phyloP scores from a whole-genome alignment of 2,113 vertebrate genomes.

The Leptobrachium ailaonicum region DNA sequence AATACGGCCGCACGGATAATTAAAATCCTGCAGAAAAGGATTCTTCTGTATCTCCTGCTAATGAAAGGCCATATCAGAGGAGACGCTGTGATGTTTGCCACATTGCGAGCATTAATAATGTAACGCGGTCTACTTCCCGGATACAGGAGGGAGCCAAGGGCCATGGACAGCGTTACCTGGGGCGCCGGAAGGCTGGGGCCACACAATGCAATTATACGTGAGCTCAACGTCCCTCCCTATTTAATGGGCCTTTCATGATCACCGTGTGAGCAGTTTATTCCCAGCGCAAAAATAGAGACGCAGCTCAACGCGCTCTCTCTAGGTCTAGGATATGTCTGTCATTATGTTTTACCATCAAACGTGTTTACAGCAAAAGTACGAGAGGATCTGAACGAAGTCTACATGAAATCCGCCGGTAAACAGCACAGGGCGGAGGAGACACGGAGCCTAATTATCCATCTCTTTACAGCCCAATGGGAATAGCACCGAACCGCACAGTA shows the following conservation, averaged over 20 bases:
- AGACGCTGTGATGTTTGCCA: neutral
- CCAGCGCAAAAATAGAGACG: slow-evolving; percentile 22
- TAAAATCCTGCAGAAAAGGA: neutral
- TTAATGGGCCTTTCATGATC: slow-evolving; percentile 16
- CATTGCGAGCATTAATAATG: neutral
- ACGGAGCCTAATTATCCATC: too few species aligned
- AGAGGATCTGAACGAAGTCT: neutral
- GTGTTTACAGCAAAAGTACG: neutral
- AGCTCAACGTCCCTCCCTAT: neutral
- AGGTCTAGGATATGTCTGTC: slow-evolving; percentile 10
- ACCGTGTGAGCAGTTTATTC: neutral
- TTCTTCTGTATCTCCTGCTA: neutral
- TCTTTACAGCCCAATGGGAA: too few species aligned
- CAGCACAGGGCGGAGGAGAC: neutral
- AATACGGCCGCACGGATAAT: slow-evolving; percentile 5
- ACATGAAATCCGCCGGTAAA: neutral
- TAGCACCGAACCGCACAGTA: too few species aligned
- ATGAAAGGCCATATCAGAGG: neutral
- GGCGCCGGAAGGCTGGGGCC: neutral
- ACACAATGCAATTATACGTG: slow-evolving; percentile 16
- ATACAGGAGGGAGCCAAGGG: neutral
- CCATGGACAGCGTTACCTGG: slow-evolving; percentile 15
- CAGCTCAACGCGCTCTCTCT: neutral
- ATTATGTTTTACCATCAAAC: slow-evolving; percentile 13
- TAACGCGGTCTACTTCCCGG: neutral